Conservation (phyloP, 2,888 invertebrate species). For the Thelaira solivaga region DNA sequence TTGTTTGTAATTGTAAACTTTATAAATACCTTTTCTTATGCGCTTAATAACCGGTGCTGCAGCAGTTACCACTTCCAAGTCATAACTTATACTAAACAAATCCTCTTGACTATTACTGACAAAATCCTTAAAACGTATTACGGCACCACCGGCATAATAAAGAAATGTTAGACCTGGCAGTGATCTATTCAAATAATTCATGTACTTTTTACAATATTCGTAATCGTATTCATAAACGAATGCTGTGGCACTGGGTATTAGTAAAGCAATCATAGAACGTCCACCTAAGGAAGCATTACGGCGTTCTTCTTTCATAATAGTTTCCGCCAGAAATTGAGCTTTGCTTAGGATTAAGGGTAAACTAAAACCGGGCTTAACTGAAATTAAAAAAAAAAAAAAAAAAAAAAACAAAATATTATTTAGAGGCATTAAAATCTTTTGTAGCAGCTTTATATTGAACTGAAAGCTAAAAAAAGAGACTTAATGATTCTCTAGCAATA, state of each 20-base stretch:
- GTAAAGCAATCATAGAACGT: constrained; percentile 82
- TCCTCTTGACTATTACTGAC: constrained; percentile 81
- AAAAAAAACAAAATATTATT: too few relatives aligned
- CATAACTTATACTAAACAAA: constrained; percentile 73
- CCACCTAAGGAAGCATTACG: constrained; percentile 80
- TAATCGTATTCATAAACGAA: constrained; percentile 79
- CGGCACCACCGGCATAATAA: constrained; percentile 80
- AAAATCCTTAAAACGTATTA: constrained; percentile 80
- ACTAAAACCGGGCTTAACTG: constrained; percentile 81
- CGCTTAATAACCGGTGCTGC: constrained; percentile 78
- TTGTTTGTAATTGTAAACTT: too few relatives aligned
- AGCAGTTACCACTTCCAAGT: constrained; percentile 67
- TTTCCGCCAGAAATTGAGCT: constrained; percentile 78
- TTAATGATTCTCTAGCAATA: too few relatives aligned
- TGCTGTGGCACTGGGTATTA: constrained; percentile 80
- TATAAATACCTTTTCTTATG: constrained; percentile 80
- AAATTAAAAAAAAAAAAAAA: constrained; percentile 56
- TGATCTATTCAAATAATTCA: constrained; percentile 79
- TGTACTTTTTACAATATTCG: constrained; percentile 78
- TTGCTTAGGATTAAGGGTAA: constrained; percentile 79
- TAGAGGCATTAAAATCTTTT: too few relatives aligned
- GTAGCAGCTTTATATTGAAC: too few relatives aligned
- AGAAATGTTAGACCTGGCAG: constrained; percentile 84
- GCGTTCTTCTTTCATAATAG: constrained; percentile 79
- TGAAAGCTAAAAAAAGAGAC: too few relatives aligned